Evolutionary conservation across 2,113 vertebrate species (phyloP), one percentile per base, ranked within the genome.

Genomic region (Kryptolebias marmoratus): DNA sequence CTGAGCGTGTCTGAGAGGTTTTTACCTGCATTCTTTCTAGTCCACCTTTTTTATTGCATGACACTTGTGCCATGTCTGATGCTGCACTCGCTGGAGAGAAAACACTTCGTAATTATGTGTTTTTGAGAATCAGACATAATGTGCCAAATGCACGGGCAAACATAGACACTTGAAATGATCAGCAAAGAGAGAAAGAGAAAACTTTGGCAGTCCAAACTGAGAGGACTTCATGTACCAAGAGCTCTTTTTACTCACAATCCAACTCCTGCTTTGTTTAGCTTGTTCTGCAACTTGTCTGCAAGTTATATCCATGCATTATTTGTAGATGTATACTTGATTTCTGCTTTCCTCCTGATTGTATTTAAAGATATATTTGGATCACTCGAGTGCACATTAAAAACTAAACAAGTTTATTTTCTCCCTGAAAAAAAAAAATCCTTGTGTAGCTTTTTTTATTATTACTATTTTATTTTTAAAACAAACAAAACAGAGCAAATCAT

Each of bases 111-210:
- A 81, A 75, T 88, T 75, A 79, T 73, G 53, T 67, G 44, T 61
- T 63, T 75, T 87, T 80, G 55, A 84, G 61, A 87, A 66, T 27
- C 11, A 22, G 16, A 53, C 62, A 77, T 64, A 79, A 63, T 80
- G 70, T 58, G 45, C 57, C 60, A 75, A 86, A 72, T 79, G 69
- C 15, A 54, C 27, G 22, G 30, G 50, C 52, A 53, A 49, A 60
- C 22, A 22, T 22, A 22, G 22, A 22, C 22, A 31, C 36, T 44
- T 63, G 47, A 70, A 28, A 39, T 6, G 42, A 42, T 55, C 31
- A 1, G 30, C 9, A 78, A 14, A 73, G 32, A 80, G 8, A 62
- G n/a, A 22, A 22, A 22, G 22, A 22, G 66, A 77, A 55, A 52
- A 64, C 53, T 12, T 52, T 47, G 16, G 28, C 54, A 13, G 14